Base-by-base conservation (phyloP, 2,888 invertebrate species). In the Cybosia mesomella region DNA sequence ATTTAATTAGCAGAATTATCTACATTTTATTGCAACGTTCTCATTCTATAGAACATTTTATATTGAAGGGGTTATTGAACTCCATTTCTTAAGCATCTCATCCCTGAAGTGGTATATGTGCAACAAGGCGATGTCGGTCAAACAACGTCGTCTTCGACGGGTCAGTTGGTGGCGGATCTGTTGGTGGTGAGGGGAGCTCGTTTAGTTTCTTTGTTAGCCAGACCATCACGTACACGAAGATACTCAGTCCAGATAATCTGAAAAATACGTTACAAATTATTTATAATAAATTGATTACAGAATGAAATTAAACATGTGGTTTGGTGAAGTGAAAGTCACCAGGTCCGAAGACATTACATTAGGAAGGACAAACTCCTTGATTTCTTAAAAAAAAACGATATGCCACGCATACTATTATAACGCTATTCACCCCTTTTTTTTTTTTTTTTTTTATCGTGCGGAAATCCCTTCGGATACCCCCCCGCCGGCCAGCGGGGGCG, bases 121-220 rank as follows among this genome's bases (percentile, higher is more conserved):
- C 32, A 13, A 8, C 3, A 62, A 32, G 10, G 22, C 54, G 54
- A 63, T 63, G 63, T 53, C 63, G 32, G 54, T 63, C 63, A 54
- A 63, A 63, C 22, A 63, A 8, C 15, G 63, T 63, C 3, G 54
- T 63, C 28, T n/a, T 32, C 21, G 36, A 22, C 7, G 32, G 61
- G 28, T 49, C 61, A 21, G 28, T 15, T 9, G 64, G 55, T 11
- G 76, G 15, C 21, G 58, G 13, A 9, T 28, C 8, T 0, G 80
- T 77, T 0, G 91, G 90, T 0, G 91, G 91, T 55, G 78, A 82
- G 0, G 91, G 91, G 61, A 90, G 78, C 22, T 89, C 81, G 0
- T 84, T 72, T 34, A 92, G 71, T 65, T 85, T 84, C 77, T 84
- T 87, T 15, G 89, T 86, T 21, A 91, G 64, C 91, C 91, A 91